Conservation (phyloP, 2,888 invertebrate species). For the Hetaerina titia region DNA sequence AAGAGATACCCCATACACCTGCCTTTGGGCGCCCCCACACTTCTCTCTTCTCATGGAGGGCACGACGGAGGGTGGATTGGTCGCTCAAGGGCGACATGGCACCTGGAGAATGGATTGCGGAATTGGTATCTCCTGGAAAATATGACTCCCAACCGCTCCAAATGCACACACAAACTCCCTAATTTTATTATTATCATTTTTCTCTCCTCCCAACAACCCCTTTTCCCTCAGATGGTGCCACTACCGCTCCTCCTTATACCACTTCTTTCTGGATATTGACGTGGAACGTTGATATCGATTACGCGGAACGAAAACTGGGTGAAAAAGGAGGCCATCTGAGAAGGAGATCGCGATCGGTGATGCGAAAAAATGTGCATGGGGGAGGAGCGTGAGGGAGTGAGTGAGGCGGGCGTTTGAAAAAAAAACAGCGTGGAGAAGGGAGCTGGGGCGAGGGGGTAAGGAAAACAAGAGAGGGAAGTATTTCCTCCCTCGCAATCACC, state of each 20-base stretch:
- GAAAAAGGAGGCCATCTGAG: neutral
- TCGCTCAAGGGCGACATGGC: neutral
- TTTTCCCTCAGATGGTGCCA: neutral
- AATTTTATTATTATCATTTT: slow-evolving; percentile 5
- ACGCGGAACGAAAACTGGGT: slow-evolving; percentile 7
- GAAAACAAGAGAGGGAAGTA: neutral
- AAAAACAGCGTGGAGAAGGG: neutral
- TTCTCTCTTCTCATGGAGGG: neutral
- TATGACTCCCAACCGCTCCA: neutral
- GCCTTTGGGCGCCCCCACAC: neutral
- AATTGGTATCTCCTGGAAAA: neutral
- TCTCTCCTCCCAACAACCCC: neutral
- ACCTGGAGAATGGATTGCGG: neutral
- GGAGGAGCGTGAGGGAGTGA: neutral
- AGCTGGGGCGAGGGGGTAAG: neutral
- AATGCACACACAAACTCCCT: neutral
- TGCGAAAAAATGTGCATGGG: neutral
- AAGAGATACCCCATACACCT: neutral
- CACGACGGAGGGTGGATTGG: neutral
- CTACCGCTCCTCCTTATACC: neutral
- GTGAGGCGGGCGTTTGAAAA: too few relatives aligned
- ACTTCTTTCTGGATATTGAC: neutral
- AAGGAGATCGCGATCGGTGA: neutral
- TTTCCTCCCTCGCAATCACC: neutral
- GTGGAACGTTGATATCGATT: slow-evolving; percentile 34